phyloP scores from a whole-genome alignment of 2,888 invertebrate species.

The Kuschelorhynchus macadamiae region DNA sequence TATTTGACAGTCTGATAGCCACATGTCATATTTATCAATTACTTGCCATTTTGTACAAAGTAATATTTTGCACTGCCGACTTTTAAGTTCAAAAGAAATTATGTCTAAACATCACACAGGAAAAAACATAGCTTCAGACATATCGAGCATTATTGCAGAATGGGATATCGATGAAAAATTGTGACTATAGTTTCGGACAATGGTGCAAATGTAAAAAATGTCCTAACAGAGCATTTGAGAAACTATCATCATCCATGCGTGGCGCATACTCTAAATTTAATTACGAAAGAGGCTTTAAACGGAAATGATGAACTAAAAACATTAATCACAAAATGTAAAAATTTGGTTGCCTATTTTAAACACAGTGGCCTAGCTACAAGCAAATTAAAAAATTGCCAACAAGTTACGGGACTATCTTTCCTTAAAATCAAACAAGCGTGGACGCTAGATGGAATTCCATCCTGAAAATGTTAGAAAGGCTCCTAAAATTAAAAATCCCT shows the following conservation, averaged over 20 bases:
- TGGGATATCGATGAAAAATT: constrained; percentile 56
- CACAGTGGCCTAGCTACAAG: too few relatives aligned
- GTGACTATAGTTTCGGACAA: constrained; percentile 54
- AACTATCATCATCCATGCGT: constrained; percentile 55
- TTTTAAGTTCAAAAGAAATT: constrained; percentile 17
- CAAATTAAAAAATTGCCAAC: too few relatives aligned
- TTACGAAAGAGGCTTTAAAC: too few relatives aligned
- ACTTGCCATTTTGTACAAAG: constrained; percentile 10
- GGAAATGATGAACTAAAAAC: too few relatives aligned
- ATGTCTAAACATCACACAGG: constrained; percentile 12
- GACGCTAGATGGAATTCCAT: constrained; percentile 38
- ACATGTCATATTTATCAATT: constrained; percentile 18
- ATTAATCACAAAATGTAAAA: constrained; percentile 40
- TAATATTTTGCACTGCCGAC: background rate
- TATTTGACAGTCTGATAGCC: constrained; percentile 50
- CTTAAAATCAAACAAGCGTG: constrained; percentile 41
- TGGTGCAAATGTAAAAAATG: constrained; percentile 52
- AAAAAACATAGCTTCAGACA: constrained; percentile 7
- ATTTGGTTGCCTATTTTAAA: too few relatives aligned
- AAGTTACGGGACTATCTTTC: background rate
- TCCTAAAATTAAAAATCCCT: constrained; percentile 48
- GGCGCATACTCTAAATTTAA: constrained; percentile 53
- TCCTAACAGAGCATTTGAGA: constrained; percentile 45
- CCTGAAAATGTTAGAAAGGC: constrained; percentile 52
- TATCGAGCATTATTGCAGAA: background rate